Conservation (phyloP, 2,113 vertebrate genomes). For the Pterocles burchelli region DNA sequence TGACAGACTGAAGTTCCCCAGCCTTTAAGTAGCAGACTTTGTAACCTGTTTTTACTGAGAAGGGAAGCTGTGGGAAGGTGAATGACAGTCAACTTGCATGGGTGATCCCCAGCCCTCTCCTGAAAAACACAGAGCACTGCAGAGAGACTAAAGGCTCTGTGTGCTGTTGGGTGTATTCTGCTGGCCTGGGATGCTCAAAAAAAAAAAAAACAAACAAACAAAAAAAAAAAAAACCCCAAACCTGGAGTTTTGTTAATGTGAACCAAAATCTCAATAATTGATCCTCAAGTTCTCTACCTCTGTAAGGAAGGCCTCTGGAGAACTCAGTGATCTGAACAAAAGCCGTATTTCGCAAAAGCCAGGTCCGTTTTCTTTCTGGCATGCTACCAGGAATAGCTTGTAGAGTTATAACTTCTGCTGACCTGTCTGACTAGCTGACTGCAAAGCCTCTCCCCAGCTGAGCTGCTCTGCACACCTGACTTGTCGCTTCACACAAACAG, state of each 20-base stretch:
- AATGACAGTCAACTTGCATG: background rate
- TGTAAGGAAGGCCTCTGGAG: background rate
- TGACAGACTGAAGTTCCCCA: background rate
- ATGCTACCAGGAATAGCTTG: background rate
- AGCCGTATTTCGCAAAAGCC: background rate
- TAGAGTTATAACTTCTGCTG: background rate
- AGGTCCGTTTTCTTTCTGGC: constrained; percentile 6
- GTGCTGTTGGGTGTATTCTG: rapidly evolving
- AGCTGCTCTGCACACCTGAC: background rate
- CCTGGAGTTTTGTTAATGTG: background rate
- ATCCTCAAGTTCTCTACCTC: background rate
- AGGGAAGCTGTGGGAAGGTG: background rate
- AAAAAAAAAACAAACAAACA: background rate
- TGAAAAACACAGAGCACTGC: background rate
- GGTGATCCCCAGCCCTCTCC: background rate
- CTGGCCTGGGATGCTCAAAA: background rate
- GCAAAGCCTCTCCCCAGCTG: background rate
- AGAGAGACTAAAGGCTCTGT: background rate
- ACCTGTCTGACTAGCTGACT: background rate
- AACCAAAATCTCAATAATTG: background rate
- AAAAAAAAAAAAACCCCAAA: background rate
- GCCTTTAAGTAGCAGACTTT: background rate
- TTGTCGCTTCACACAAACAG: background rate
- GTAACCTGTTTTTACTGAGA: background rate
- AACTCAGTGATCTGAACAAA: background rate